phyloP scores from a whole-genome alignment of 2,888 invertebrate species.

The Liodrosophila aerea region DNA sequence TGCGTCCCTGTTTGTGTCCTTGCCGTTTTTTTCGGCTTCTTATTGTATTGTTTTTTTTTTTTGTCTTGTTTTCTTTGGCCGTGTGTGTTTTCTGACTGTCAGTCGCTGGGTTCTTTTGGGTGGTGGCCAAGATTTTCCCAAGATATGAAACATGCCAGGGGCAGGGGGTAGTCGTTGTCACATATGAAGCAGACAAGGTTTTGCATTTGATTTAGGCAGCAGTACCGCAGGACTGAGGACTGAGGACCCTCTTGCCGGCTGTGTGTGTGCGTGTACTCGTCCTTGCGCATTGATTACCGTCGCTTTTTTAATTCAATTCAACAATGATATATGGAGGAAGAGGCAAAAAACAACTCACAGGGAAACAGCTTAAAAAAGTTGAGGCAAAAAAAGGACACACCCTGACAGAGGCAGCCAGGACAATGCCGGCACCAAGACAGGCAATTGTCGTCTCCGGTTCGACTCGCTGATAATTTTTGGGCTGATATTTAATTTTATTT shows the following conservation, averaged over 20 bases:
- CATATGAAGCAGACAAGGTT: slow-evolving; percentile 69
- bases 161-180: slow-evolving; percentile 58
- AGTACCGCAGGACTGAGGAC: slow-evolving; percentile 15
- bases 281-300: slow-evolving; percentile 74
- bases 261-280: slow-evolving; percentile 44
- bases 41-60: slow-evolving; percentile 52
- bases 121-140: slow-evolving; percentile 82
- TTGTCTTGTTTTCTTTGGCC: slow-evolving; percentile 3
- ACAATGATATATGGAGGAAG: slow-evolving; percentile 58
- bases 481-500: slow-evolving; percentile 51
- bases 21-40: slow-evolving; percentile 48
- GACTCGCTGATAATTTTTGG: slow-evolving; percentile 31
- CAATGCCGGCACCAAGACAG: slow-evolving; percentile 48
- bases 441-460: slow-evolving; percentile 66
- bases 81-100: slow-evolving; percentile 46
- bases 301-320: slow-evolving; percentile 77
- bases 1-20: slow-evolving; percentile 36
- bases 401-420: slow-evolving; percentile 40
- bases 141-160: slow-evolving; percentile 61
- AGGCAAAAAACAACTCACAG: slow-evolving; percentile 20
- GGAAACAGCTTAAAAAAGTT: slow-evolving; percentile 38
- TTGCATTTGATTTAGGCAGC: slow-evolving; percentile 62
- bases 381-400: slow-evolving; percentile 33
- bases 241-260: slow-evolving; percentile 57
- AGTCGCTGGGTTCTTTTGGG: slow-evolving; percentile 53